phyloP scores from a whole-genome alignment of 2,888 invertebrate genomes.

The Dermolepida albohirtum region DNA sequence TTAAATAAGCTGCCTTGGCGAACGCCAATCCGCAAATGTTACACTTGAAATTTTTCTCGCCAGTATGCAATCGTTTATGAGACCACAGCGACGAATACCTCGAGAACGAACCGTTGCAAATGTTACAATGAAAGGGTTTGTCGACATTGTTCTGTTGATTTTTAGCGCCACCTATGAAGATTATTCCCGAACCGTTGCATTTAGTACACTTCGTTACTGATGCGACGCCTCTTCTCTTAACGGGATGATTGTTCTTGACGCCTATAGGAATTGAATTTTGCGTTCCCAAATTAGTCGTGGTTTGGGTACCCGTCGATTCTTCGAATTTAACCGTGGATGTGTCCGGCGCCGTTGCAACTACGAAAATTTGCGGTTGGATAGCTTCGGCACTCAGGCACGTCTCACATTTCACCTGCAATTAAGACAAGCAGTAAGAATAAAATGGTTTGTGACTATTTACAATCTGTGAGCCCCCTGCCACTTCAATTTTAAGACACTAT shows the following conservation, averaged over 20 bases:
- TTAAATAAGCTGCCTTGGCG: constrained; percentile 90
- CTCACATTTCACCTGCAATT: constrained; percentile 61
- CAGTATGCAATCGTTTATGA: constrained; percentile 85
- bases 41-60: constrained; percentile 88
- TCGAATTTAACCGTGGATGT: constrained; percentile 61
- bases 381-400: constrained; percentile 64
- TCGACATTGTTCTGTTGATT: constrained; percentile 74
- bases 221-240: constrained; percentile 84
- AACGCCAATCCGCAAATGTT: constrained; percentile 89
- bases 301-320: constrained; percentile 58
- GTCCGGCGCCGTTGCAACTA: constrained; percentile 69
- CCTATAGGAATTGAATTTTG: constrained; percentile 68
- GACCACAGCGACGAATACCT: constrained; percentile 91
- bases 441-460: too few relatives aligned
- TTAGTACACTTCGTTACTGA: constrained; percentile 90
- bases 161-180: constrained; percentile 79
- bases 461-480: too few relatives aligned
- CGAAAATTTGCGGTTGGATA: constrained; percentile 72
- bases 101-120: constrained; percentile 75
- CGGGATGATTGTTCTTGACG: constrained; percentile 74
- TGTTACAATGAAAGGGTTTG: constrained; percentile 90
- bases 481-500: too few relatives aligned
- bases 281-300: constrained; percentile 57
- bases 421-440: not conserved
- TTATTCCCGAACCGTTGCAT: constrained; percentile 89